Evolutionary conservation across 1,140 invertebrate genomes (phyloP).

Genomic region (Hirudo medicinalis): DNA sequence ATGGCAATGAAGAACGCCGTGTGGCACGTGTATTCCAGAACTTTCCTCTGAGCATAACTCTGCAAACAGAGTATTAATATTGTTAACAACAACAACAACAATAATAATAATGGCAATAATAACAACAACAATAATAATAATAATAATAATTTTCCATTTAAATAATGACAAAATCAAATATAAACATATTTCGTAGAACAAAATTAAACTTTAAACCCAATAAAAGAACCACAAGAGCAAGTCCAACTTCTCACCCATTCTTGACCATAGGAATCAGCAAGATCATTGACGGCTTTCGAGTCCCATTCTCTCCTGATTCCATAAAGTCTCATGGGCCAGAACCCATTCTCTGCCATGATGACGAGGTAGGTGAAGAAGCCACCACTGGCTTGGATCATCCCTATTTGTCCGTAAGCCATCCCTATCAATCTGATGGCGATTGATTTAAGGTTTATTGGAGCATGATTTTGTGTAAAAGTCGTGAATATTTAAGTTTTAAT

Average conservation of each 20-base stretch:
- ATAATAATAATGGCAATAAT: too few species aligned
- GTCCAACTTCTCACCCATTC: conserved; percentile 42
- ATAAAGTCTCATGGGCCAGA: conserved; percentile 43
- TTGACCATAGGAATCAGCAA: conserved; percentile 50
- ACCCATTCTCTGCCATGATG: conserved; percentile 51
- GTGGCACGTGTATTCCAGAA: conserved; percentile 41
- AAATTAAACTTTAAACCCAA: too few species aligned
- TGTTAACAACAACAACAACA: too few species aligned
- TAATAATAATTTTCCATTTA: neutral
- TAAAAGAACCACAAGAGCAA: neutral
- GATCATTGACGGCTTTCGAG: conserved; percentile 47
- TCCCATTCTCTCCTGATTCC: conserved; percentile 48
- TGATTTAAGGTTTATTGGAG: too few species aligned
- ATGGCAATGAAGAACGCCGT: conserved; percentile 43
- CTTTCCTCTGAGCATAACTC: conserved; percentile 40
- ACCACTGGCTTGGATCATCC: conserved; percentile 45
- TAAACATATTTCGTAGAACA: too few species aligned
- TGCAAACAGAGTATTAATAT: conserved; percentile 29
- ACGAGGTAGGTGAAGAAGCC: conserved; percentile 50
- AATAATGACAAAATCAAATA: too few species aligned
- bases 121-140: too few species aligned
- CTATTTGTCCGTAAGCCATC: conserved; percentile 46
- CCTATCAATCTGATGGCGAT: conserved; percentile 55
- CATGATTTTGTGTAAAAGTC: too few species aligned
- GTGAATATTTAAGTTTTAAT: too few species aligned